These are phyloP conservation scores for Caenorhabditis tropicalis DNA, from an alignment of 1,140 invertebrate species.

Conservation along the genomic window DNA sequence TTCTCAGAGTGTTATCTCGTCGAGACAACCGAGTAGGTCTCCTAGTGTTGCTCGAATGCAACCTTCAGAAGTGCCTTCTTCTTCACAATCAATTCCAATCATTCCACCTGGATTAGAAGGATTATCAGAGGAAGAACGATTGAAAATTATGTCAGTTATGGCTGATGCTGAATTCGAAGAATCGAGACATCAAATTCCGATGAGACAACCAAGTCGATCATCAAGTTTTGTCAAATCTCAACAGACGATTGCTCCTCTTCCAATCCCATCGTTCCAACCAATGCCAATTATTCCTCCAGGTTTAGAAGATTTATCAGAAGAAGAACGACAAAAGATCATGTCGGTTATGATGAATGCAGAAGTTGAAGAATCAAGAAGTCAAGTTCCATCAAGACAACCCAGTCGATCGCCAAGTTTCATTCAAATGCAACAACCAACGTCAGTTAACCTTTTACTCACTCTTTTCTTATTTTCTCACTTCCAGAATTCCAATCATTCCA, in stretches of 20 bases:
- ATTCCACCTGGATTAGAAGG: slow-evolving; percentile 55
- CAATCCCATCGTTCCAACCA: not conserved
- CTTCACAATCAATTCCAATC: not conserved
- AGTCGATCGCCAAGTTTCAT: not conserved
- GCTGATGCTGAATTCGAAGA: slow-evolving; percentile 59
- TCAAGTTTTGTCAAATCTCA: not conserved
- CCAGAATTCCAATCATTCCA: slow-evolving; percentile 30
- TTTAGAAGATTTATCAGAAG: slow-evolving; percentile 67
- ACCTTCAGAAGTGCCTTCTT: not conserved
- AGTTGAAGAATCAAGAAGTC: slow-evolving; percentile 57
- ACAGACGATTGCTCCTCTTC: not conserved
- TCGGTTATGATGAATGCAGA: slow-evolving; percentile 70
- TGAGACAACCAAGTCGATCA: not conserved
- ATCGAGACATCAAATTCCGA: slow-evolving; percentile 4
- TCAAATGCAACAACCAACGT: not conserved
- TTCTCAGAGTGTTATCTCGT: slow-evolving; percentile 3
- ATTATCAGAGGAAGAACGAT: slow-evolving; percentile 62
- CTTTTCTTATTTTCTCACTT: not conserved
- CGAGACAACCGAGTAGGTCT: slow-evolving; percentile 23
- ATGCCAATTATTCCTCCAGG: slow-evolving; percentile 61
- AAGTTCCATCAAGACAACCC: not conserved
- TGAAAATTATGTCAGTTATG: slow-evolving; percentile 68
- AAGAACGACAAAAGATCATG: slow-evolving; percentile 69
- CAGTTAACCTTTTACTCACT: not conserved
- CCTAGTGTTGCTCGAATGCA: not conserved